Evolutionary conservation across 2,797 vertebrate species (phyloP), one percentile per base, ranked within the genome.

Genomic region (Gephyroberyx darwinii): DNA sequence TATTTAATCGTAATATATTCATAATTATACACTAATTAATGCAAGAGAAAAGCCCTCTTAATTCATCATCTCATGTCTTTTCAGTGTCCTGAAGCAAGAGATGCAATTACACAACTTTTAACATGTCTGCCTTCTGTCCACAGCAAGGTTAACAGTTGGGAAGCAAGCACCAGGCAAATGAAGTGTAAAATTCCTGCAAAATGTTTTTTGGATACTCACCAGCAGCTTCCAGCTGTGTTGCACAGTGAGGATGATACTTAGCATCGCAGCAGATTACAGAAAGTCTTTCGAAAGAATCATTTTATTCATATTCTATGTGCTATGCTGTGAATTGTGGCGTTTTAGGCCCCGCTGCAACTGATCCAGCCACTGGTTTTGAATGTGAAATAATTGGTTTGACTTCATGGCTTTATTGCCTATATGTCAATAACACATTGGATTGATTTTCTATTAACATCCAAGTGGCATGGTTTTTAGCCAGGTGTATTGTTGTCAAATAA

Each of bases 1-100:
- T 91, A 89, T 88, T 91, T 92, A 88, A 84, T 86, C 87, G 84
- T 91, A 92, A 91, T 91, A 89, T 90, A 93, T 94, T 93, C 90
- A 83, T 90, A 93, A 93, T 93, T 92, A 91, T 85, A 86, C 74
- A 72, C 85, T 90, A 92, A 94, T 93, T 91, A 91, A 91, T 91
- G 87, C 90, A 83, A 80, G 73, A 83, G 83, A 91, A 90, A 92
- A 75, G 65, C 85, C 89, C 75, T 73, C 84, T 87, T 86, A 91
- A 91, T 88, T 89, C 88, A 91, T 90, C 90, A 86, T 89, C 81
- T 83, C 66, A 47, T 73, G 74, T 22, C 53, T 52, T 70, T 80
- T 39, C 37, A 1, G 80, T 88, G 84, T 92, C 93, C 92, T 77
- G 84, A 65, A 91, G 91, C 89, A 83, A 80, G 81, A 89, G 86